These are phyloP conservation scores for Drosophila biarmipes DNA, from an alignment of 1,140 invertebrate species.

Conservation along the genomic window DNA sequence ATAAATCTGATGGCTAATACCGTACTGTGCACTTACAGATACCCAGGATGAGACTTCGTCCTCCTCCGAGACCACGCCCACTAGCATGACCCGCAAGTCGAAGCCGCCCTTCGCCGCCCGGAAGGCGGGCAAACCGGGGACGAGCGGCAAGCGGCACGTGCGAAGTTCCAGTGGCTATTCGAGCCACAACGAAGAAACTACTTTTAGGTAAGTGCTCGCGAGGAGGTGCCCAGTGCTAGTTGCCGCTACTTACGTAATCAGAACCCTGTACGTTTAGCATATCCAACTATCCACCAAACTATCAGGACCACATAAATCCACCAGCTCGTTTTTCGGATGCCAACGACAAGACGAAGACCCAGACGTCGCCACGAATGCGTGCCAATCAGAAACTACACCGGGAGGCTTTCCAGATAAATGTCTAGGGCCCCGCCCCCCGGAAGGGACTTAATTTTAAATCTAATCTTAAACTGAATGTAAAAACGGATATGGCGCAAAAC, in stretches of 20 bases:
- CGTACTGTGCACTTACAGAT: constrained; percentile 64
- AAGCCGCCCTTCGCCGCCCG: constrained; percentile 87
- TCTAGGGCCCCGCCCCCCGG: constrained; percentile 82
- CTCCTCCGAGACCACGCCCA: constrained; percentile 89
- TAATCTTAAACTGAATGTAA: constrained; percentile 45
- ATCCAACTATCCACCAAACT: constrained; percentile 89
- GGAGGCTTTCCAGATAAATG: constrained; percentile 90
- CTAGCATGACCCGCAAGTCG: constrained; percentile 88
- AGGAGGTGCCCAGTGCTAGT: constrained; percentile 7
- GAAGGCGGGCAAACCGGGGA: constrained; percentile 86
- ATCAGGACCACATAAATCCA: constrained; percentile 90
- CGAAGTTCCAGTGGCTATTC: constrained; percentile 91
- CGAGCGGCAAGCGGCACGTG: constrained; percentile 87
- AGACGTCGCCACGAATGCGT: constrained; percentile 84
- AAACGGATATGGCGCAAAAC: constrained; percentile 24
- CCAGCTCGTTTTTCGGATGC: constrained; percentile 89
- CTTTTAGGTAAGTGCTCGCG: constrained; percentile 88
- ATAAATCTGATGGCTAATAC: background rate
- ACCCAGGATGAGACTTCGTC: constrained; percentile 89
- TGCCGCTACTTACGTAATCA: constrained; percentile 67
- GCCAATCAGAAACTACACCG: constrained; percentile 86
- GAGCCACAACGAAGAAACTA: constrained; percentile 92
- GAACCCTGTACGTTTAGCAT: constrained; percentile 86
- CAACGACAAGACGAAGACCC: constrained; percentile 85
- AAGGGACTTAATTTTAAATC: constrained; percentile 35